These are phyloP conservation scores for Chionodraco myersi DNA, from an alignment of 2,113 vertebrate species.

Conservation along the genomic window DNA sequence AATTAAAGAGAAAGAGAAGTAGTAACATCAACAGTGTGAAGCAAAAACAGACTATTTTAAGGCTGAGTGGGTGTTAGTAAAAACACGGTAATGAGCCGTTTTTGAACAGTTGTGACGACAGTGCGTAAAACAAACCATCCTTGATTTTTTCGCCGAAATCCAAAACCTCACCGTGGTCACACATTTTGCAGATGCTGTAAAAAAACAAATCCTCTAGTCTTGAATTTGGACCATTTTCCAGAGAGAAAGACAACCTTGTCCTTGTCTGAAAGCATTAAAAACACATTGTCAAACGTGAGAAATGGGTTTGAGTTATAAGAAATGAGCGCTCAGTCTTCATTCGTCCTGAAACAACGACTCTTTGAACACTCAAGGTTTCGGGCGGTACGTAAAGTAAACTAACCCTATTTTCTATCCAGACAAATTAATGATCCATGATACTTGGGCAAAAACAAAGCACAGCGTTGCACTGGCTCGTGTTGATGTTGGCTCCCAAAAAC, in stretches of 20 bases:
- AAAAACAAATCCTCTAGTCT: conserved; percentile 37
- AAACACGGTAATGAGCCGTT: conserved; percentile 63
- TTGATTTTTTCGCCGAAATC: conserved; percentile 41
- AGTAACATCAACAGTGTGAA: conserved; percentile 71
- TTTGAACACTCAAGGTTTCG: conserved; percentile 65
- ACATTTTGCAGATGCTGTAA: conserved; percentile 46
- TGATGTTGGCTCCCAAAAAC: conserved; percentile 46
- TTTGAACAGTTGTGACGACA: conserved; percentile 54
- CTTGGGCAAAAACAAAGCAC: conserved; percentile 56
- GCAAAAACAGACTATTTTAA: conserved; percentile 72
- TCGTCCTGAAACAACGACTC: conserved; percentile 60
- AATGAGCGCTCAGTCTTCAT: conserved; percentile 37
- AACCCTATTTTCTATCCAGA: conserved; percentile 49
- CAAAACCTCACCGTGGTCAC: conserved; percentile 7
- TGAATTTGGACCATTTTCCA: conserved; percentile 48
- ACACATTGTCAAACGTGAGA: conserved; percentile 60
- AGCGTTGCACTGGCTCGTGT: conserved; percentile 35
- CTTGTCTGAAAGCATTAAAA: conserved; percentile 57
- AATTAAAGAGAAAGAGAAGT: conserved; percentile 70
- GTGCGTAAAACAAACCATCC: conserved; percentile 49
- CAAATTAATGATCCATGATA: conserved; percentile 69
- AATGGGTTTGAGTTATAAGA: conserved; percentile 46
- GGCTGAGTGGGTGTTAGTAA: conserved; percentile 72
- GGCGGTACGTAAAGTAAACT: conserved; percentile 65
- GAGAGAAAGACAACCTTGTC: conserved; percentile 49